Percentiles rank a stretch among this genome's conserved stretches.
Evolutionary conservation across 2,113 vertebrate species (phyloP).

Genomic region (Saccopteryx leptura): DNA sequence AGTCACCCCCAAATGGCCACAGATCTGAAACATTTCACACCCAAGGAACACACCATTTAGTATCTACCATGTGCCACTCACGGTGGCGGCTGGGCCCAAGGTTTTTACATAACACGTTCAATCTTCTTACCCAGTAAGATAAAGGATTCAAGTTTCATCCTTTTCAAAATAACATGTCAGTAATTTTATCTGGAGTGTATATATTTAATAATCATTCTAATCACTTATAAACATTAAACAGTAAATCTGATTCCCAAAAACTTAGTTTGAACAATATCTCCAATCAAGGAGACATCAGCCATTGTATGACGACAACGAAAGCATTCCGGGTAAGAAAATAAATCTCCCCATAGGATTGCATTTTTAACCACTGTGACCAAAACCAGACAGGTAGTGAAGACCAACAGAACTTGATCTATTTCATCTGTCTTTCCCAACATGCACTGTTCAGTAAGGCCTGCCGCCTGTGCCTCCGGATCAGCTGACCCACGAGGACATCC

Average conservation of each 20-base stretch:
- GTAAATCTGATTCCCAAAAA: not conserved
- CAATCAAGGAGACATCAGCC: not conserved
- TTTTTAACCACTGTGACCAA: not conserved
- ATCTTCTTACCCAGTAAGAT: not conserved
- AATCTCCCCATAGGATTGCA: not conserved
- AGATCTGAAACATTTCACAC: not conserved
- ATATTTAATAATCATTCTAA: slow-evolving; percentile 7
- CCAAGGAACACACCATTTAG: not conserved
- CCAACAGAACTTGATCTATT: not conserved
- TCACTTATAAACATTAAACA: not conserved
- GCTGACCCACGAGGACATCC: not conserved
- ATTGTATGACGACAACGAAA: not conserved
- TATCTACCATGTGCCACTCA: not conserved
- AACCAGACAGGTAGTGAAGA: not conserved
- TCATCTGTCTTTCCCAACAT: not conserved
- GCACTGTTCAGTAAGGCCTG: not conserved
- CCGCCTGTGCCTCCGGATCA: not conserved
- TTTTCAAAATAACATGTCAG: not conserved
- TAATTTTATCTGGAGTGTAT: not conserved
- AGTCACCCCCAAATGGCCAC: not conserved
- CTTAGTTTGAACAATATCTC: not conserved
- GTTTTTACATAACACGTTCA: not conserved
- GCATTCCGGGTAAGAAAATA: not conserved
- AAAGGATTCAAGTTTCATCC: not conserved
- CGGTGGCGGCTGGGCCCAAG: too few species aligned